Evolutionary conservation across 2,113 vertebrate genomes (phyloP), one percentile per base, ranked within the genome.

Genomic region (Haemorhous mexicanus): DNA sequence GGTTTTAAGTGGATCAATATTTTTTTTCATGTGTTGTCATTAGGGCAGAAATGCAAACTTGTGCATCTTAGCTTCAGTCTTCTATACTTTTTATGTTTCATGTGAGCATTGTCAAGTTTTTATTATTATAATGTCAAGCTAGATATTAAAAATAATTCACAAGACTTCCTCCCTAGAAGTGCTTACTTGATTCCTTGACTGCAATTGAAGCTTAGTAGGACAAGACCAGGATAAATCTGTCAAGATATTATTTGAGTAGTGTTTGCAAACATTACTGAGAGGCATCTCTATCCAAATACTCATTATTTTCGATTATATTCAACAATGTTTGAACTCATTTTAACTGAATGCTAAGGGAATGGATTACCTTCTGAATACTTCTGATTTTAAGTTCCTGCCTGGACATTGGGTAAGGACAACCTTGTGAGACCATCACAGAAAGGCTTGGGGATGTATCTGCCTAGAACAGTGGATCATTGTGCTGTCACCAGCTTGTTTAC

Each of bases 381-480:
- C 13, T 43, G 3, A 59, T 46, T 74, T 79, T 37, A 10, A 33
- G 1, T 49, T 75, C 17, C 30, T 85, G 17, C 15, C 33, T 61
- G 46, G 21, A 22, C 9, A 10, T 11, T 44, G 35, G 0, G 0
- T 26, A 89, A 72, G 62, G 33, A 50, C 7, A 72, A 10, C 16
- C 10, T 26, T 44, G 13, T 37, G 33, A 67, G 13, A 47, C 23
- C 2, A 50, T 61, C 39, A 46, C 13, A 43, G 5, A 20, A 20
- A 66, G 13, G 67, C 5, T 50, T 61, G 18, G 13, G 22, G 14
- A 85, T 62, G 17, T 24, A 7, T 23, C 7, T 68, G 23, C 10
- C 35, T 35, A 28, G 37, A 58, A 59, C 30, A 66, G 33, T 55
- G 13, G 27, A 49, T 28, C 44, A 7, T 21, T 43, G 2, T 11